Evolutionary conservation across 2,797 vertebrate species (phyloP).

Genomic region (Melanotaenia trifasciata): DNA sequence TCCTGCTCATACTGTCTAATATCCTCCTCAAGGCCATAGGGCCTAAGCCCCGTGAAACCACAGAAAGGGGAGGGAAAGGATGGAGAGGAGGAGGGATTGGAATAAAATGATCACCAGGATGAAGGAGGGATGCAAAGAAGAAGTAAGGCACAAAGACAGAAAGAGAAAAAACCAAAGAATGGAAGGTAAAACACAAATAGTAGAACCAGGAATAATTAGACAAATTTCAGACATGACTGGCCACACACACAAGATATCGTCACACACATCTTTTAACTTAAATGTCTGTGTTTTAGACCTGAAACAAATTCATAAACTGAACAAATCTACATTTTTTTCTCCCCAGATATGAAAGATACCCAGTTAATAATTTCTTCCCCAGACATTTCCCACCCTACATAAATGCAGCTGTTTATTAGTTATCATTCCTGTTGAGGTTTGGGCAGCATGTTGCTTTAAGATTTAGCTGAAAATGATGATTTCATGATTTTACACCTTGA

Average conservation of each 20-base stretch:
- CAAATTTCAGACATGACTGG: slow-evolving; percentile 37
- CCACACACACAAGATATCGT: slow-evolving; percentile 7
- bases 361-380: background rate
- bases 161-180: slow-evolving; percentile 71
- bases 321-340: background rate
- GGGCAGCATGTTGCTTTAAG: background rate
- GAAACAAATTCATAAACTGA: background rate
- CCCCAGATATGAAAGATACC: background rate
- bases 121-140: slow-evolving; percentile 37
- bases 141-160: slow-evolving; percentile 59
- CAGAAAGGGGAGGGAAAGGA: slow-evolving; percentile 33
- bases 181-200: slow-evolving; percentile 72
- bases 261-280: slow-evolving; percentile 5
- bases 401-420: too few species aligned
- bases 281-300: too few species aligned
- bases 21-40: slow-evolving; percentile 92
- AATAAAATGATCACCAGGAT: slow-evolving; percentile 67
- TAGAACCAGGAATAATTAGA: slow-evolving; percentile 54
- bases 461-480: background rate
- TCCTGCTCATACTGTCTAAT: slow-evolving; percentile 95
- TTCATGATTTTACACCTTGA: too few species aligned
- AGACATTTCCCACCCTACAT: background rate
- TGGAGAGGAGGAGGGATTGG: slow-evolving; percentile 33
- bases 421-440: too few species aligned
- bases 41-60: slow-evolving; percentile 76